Conservation (phyloP, 2,113 vertebrate genomes). For the Tamias sibiricus region DNA sequence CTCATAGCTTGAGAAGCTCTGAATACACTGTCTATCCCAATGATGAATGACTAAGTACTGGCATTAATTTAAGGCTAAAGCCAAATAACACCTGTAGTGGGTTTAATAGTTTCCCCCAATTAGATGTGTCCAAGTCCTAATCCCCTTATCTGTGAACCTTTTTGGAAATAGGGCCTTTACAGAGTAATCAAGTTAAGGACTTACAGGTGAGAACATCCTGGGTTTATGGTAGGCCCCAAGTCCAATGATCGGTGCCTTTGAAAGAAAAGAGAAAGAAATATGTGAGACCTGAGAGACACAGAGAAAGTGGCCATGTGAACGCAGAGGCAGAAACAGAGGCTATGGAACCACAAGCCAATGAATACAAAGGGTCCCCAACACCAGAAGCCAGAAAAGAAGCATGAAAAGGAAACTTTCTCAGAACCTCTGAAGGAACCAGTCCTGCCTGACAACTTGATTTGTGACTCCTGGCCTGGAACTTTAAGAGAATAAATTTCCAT, state of each 20-base stretch:
- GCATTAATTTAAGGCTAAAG: not conserved
- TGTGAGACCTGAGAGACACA: not conserved
- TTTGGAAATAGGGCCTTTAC: slow-evolving; percentile 3
- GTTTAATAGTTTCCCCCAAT: not conserved
- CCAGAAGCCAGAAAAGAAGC: not conserved
- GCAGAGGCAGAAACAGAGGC: not conserved
- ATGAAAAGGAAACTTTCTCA: not conserved
- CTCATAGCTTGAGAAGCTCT: not conserved
- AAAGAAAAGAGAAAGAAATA: not conserved
- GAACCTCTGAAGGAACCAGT: not conserved
- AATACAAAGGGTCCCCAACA: not conserved
- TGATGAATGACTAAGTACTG: not conserved
- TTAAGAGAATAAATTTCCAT: not conserved
- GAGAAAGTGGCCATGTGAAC: not conserved
- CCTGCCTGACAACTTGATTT: not conserved
- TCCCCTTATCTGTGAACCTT: not conserved
- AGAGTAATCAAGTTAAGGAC: not conserved
- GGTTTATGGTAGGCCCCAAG: not conserved
- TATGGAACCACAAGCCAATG: not conserved
- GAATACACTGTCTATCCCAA: not conserved
- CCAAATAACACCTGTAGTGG: not conserved
- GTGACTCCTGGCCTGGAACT: not conserved
- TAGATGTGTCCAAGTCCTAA: not conserved
- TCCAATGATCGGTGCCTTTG: not conserved
- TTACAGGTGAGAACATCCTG: not conserved